A percentile compares a stretch with the other conserved stretches of the same genome.
These are phyloP conservation scores for Drosophila parthenogenetica DNA, from an alignment of 2,888 invertebrate genomes.

Conservation along the genomic window DNA sequence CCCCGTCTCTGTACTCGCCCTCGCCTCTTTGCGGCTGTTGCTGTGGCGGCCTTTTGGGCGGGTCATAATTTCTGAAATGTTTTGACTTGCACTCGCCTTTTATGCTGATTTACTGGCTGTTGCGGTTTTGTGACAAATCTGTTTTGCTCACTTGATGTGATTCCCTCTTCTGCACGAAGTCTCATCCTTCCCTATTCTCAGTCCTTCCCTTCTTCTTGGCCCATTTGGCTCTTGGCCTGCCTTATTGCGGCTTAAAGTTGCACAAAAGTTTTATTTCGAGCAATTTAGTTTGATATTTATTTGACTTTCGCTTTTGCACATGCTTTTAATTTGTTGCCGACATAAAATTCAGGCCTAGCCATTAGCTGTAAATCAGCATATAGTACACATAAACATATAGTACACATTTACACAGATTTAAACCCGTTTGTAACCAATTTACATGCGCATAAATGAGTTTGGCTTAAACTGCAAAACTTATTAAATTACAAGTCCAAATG, in stretches of 20 bases:
- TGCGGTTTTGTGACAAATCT: conserved; percentile 80
- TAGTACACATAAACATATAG: background rate
- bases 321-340: conserved; percentile 29
- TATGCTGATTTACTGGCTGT: conserved; percentile 81
- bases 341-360: conserved; percentile 56
- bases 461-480: conserved; percentile 43
- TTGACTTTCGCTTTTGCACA: conserved; percentile 45
- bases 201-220: background rate
- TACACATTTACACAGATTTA: conserved; percentile 16
- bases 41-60: conserved; percentile 61
- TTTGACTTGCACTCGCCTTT: conserved; percentile 78
- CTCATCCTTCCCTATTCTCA: conserved; percentile 2
- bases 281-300: conserved; percentile 78
- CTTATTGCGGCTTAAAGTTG: conserved; percentile 64
- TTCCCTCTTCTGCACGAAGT: conserved; percentile 27
- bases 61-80: conserved; percentile 79
- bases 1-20: background rate
- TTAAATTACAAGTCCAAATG: conserved; percentile 62
- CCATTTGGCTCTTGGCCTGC: background rate
- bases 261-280: conserved; percentile 73
- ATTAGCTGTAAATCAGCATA: conserved; percentile 72
- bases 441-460: conserved; percentile 3
- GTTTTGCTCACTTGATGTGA: conserved; percentile 79
- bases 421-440: background rate
- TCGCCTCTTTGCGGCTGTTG: conserved; percentile 48